phyloP scores from a whole-genome alignment of 2,888 invertebrate species.

The Calliphora vomitoria region DNA sequence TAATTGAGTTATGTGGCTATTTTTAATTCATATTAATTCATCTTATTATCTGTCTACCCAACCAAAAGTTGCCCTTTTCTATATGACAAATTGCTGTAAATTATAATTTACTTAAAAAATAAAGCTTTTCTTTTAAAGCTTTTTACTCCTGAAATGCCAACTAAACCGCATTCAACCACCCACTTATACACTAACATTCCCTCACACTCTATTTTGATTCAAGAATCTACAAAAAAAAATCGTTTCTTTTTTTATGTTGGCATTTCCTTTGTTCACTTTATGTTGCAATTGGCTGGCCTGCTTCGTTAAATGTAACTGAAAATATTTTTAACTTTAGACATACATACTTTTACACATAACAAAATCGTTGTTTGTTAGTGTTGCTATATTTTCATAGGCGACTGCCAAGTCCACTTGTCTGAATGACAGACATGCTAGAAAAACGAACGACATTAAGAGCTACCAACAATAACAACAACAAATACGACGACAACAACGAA shows the following conservation, averaged over 20 bases:
- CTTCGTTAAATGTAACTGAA: not conserved
- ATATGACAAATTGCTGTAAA: constrained; percentile 19
- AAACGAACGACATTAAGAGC: not conserved
- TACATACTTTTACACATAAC: too few species aligned
- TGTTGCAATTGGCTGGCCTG: constrained; percentile 35
- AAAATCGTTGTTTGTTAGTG: not conserved
- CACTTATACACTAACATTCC: not conserved
- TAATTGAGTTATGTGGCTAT: too few species aligned
- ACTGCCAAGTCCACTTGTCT: constrained; percentile 73
- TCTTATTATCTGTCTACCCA: not conserved
- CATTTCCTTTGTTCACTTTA: constrained; percentile 21
- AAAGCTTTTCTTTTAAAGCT: constrained; percentile 10
- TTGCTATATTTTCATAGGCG: constrained; percentile 62
- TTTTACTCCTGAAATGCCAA: constrained; percentile 14
- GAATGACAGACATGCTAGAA: constrained; percentile 56
- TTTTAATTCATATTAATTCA: too few species aligned
- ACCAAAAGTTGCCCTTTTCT: constrained; percentile 39
- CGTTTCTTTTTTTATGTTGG: not conserved
- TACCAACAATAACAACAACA: constrained; percentile 11
- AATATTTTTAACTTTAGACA: not conserved
- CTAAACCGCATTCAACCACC: not conserved
- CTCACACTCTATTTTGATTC: constrained; percentile 10
- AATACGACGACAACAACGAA: not conserved
- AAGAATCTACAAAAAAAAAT: not conserved
- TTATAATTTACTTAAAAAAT: not conserved